Base-by-base conservation (phyloP, 2,113 vertebrate species). In the Arothron firmamentum region DNA sequence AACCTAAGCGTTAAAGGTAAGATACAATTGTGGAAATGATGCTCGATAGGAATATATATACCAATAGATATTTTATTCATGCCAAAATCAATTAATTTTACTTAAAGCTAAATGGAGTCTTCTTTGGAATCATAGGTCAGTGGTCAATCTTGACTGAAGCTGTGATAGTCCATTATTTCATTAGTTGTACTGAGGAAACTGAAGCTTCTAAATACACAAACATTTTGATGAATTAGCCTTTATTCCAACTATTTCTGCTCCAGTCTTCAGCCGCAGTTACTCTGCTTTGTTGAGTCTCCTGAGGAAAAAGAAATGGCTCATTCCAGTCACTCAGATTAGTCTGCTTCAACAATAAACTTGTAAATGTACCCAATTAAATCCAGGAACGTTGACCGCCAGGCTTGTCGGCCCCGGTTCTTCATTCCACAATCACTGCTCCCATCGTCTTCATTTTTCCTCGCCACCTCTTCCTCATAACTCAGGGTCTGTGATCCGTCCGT, bases 381-480 rank as follows among this genome's bases (percentile, higher is more conserved):
- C 12, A 87, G 25, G 45, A 91, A 78, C 7, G 52, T 18, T 12
- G 57, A 75, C 3, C 52, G 21, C 28, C 80, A 58, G 7, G 1
- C 17, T 42, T 25, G 25, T 42, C 1, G 23, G 16, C 3, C 1
- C 51, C 23, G 46, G 14, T 45, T 16, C 12, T 31, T 43, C 12
- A 16, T 5, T 19, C 18, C n/a, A 46, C 51, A 5, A n/a, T 18
- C 17, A 38, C 45, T 3, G 55, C 42, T 52, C 2, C 25, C 31
- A 28, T 46, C 54, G 0, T 6, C 12, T 15, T 54, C 42, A 0
- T 43, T 16, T 0, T 43, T 25, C 12, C 42, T 67, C 23, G 64
- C 19, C 6, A 61, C 50, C 16, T 83, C 80, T 52, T 89, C 88
- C 66, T 89, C 88, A 67, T 87, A 91, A 55, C 74, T 78, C 21